These are phyloP conservation scores for Archocentrus centrarchus DNA, from an alignment of 2,113 vertebrate genomes.

Conservation along the genomic window DNA sequence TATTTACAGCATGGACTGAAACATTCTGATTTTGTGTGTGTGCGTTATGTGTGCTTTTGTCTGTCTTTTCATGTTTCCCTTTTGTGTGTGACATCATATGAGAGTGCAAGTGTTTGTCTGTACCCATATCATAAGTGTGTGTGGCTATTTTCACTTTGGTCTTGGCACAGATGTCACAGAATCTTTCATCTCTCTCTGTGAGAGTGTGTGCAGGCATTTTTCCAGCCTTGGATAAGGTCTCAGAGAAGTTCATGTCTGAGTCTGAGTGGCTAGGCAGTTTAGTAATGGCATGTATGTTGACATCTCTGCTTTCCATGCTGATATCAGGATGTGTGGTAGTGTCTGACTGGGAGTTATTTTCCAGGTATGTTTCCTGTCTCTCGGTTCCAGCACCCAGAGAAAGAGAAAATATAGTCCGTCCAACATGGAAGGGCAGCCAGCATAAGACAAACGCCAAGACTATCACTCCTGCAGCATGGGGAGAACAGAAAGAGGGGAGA, in stretches of 20 bases:
- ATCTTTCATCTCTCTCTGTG: not conserved
- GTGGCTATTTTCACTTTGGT: not conserved
- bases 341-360: not conserved
- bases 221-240: not conserved
- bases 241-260: not conserved
- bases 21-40: not conserved
- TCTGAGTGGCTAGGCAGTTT: not conserved
- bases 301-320: not conserved
- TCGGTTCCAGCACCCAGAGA: conserved; percentile 53
- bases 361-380: conserved; percentile 21
- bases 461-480: conserved; percentile 76
- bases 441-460: conserved; percentile 83
- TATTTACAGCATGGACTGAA: not conserved
- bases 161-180: not conserved
- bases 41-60: not conserved
- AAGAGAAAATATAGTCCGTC: conserved; percentile 80
- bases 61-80: not conserved
- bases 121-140: not conserved
- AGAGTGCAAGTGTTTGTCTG: not conserved
- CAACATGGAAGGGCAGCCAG: conserved; percentile 85
- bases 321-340: not conserved
- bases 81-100: not conserved
- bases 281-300: not conserved
- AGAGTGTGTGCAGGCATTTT: not conserved
- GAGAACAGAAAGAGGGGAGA: not conserved